Conservation (phyloP, 2,113 vertebrate genomes). For the Hemibagrus wyckioides region DNA sequence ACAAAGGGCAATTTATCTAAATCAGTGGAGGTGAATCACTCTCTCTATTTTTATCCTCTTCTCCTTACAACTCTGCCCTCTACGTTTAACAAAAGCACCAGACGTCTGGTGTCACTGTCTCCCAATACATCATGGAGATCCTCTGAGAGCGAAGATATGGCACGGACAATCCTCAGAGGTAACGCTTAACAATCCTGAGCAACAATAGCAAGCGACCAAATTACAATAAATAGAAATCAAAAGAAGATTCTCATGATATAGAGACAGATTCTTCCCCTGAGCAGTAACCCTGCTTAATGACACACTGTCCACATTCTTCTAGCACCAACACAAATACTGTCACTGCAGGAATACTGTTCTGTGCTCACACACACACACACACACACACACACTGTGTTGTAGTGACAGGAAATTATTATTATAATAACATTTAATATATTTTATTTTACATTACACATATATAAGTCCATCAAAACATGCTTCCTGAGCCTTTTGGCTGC, state of each 20-base stretch:
- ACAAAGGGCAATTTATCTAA: conserved; percentile 49
- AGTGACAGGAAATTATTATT: not conserved
- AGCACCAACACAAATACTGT: not conserved
- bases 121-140: conserved; percentile 48
- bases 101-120: conserved; percentile 49
- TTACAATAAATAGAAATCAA: conserved; percentile 14
- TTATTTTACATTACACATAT: no score
- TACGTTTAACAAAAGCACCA: conserved; percentile 49
- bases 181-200: not conserved
- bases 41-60: conserved; percentile 42
- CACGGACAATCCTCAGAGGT: conserved; percentile 7
- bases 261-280: not conserved
- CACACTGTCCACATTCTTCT: not conserved
- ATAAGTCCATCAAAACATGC: not conserved
- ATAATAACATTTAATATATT: no score
- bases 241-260: not conserved
- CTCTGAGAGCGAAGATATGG: conserved; percentile 23
- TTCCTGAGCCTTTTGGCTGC: not conserved
- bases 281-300: not conserved
- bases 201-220: not conserved
- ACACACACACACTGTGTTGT: not conserved
- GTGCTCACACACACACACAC: not conserved
- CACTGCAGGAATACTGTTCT: not conserved
- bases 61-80: conserved; percentile 40
- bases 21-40: conserved; percentile 44